phyloP scores from a whole-genome alignment of 2,797 vertebrate species.

The Luscinia megarhynchos region DNA sequence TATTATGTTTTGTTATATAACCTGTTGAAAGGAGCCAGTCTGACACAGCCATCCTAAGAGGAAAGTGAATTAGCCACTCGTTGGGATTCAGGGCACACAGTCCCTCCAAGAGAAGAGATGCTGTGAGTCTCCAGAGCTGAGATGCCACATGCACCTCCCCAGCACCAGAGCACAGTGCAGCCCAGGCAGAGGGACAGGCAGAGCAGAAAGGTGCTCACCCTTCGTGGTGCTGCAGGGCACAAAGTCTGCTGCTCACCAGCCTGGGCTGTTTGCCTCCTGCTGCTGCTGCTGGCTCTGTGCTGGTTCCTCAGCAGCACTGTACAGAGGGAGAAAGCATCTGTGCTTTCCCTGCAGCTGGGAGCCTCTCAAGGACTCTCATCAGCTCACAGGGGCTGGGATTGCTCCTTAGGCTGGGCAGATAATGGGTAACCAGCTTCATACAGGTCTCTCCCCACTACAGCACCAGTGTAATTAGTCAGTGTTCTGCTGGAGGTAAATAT shows the following conservation, averaged over 20 bases:
- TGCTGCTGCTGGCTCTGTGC: background rate
- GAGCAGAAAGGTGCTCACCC: background rate
- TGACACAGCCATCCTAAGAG: background rate
- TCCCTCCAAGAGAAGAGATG: background rate
- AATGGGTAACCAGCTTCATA: conserved; percentile 31
- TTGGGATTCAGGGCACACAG: background rate
- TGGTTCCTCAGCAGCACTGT: background rate
- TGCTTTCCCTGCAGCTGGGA: background rate
- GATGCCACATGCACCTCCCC: background rate
- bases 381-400: background rate
- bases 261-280: background rate
- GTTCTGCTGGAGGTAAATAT: conserved; percentile 47
- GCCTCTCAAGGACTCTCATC: conserved; percentile 19
- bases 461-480: conserved; percentile 39
- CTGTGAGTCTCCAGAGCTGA: background rate
- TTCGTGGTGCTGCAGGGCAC: background rate
- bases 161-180: rapidly evolving
- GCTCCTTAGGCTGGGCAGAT: conserved; percentile 35
- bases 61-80: background rate
- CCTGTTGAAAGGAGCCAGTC: background rate
- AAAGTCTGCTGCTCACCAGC: background rate
- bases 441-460: conserved; percentile 9
- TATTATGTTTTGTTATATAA: background rate
- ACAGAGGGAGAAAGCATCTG: background rate
- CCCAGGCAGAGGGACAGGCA: background rate